Conservation (phyloP, 2,888 invertebrate genomes). For the Protophormia terraenovae region DNA sequence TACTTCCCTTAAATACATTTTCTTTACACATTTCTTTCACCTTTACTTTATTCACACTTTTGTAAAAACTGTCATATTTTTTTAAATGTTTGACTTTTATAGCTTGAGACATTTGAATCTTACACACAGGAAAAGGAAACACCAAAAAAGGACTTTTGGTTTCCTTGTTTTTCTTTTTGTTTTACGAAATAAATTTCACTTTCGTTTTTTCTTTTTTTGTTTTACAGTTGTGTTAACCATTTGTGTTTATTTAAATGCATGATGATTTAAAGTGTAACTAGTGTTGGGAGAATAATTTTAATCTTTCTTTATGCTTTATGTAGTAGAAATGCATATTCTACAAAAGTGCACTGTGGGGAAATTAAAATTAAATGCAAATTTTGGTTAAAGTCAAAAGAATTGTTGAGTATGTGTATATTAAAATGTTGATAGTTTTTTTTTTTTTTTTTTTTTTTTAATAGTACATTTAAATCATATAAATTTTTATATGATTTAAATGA, state of each 20-base stretch:
- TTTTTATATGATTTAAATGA: too few species aligned
- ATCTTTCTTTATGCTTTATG: neutral
- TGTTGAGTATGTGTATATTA: too few species aligned
- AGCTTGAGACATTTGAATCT: neutral
- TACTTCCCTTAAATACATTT: too few species aligned
- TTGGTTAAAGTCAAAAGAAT: neutral
- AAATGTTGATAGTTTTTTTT: too few species aligned
- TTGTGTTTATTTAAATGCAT: neutral
- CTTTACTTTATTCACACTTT: neutral
- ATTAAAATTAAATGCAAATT: slow-evolving; percentile 5
- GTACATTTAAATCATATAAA: too few species aligned
- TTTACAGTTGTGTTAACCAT: neutral
- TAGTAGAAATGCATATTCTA: neutral
- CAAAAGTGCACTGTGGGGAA: neutral
- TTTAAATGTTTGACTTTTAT: neutral
- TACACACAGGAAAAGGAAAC: neutral
- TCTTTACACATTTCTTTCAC: too few species aligned
- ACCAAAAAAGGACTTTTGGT: neutral
- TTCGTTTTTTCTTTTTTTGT: neutral
- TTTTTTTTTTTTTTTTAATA: too few species aligned
- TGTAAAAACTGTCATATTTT: neutral
- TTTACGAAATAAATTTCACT: neutral
- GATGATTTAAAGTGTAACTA: neutral
- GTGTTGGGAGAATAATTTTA: neutral
- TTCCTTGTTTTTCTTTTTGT: neutral